Percentiles rank a stretch among this genome's conserved stretches.
Evolutionary conservation across 2,113 vertebrate genomes (phyloP).

Genomic region (Neopipo cinnamomea): DNA sequence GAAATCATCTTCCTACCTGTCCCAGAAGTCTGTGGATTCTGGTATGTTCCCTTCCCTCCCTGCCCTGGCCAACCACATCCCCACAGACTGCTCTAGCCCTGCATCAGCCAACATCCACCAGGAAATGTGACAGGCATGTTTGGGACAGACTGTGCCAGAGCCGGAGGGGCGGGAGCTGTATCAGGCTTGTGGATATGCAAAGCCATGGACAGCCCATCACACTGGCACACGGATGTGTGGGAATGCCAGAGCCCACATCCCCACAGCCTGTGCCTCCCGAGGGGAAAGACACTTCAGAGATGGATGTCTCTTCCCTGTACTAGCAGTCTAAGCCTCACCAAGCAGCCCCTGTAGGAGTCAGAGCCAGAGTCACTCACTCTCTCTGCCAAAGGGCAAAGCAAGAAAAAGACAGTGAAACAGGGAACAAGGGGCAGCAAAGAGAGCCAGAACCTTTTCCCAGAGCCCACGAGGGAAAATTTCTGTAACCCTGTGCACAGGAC

Average conservation of each 20-base stretch:
- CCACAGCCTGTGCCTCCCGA: not conserved
- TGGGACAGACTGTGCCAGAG: not conserved
- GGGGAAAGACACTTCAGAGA: not conserved
- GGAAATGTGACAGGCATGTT: not conserved
- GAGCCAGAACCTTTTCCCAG: not conserved
- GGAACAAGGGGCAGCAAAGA: not conserved
- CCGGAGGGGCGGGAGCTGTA: not conserved
- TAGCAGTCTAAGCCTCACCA: rapidly evolving
- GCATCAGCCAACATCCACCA: not conserved
- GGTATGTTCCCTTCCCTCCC: not conserved
- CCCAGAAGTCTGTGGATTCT: not conserved
- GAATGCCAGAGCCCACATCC: not conserved
- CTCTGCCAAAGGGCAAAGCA: not conserved
- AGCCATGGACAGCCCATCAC: not conserved
- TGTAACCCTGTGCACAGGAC: rapidly evolving
- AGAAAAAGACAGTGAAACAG: not conserved
- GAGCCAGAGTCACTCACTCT: not conserved
- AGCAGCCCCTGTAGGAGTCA: not conserved
- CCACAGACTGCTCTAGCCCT: not conserved
- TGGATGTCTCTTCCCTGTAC: not conserved
- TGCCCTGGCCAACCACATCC: not conserved
- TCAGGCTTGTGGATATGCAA: not conserved
- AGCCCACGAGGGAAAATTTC: not conserved
- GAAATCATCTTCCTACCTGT: not conserved
- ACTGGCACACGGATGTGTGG: rapidly evolving